Evolutionary conservation across 2,888 invertebrate genomes (phyloP).

Genomic region (Abrostola tripartita): DNA sequence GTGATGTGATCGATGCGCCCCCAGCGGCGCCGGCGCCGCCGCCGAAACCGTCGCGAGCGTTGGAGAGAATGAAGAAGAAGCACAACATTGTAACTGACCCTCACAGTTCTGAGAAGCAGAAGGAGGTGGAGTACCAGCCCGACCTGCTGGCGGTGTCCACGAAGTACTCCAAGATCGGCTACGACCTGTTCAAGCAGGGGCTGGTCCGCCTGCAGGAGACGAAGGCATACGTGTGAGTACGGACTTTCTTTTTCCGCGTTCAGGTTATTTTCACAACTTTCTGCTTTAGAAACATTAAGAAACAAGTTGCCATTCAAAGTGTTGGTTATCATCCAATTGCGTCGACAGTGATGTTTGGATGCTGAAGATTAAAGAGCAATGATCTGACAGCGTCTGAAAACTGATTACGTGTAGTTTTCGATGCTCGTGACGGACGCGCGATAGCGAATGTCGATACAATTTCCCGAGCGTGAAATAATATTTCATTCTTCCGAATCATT

Average conservation of each 20-base stretch:
- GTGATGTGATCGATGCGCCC: constrained; percentile 68
- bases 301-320: not conserved
- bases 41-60: constrained; percentile 56
- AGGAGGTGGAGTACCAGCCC: constrained; percentile 79
- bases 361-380: not conserved
- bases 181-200: constrained; percentile 75
- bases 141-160: constrained; percentile 85
- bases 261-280: constrained; percentile 29
- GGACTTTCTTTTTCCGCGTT: constrained; percentile 50
- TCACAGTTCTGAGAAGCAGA: constrained; percentile 71
- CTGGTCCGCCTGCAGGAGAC: constrained; percentile 78
- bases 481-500: constrained; percentile 8
- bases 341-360: not conserved
- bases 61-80: constrained; percentile 82
- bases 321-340: not conserved
- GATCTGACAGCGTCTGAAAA: constrained; percentile 14
- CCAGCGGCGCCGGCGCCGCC: constrained; percentile 56
- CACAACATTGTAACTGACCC: constrained; percentile 82
- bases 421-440: constrained; percentile 22
- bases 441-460: constrained; percentile 25
- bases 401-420: constrained; percentile 44
- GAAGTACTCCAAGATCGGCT: constrained; percentile 78
- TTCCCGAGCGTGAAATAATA: constrained; percentile 33
- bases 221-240: constrained; percentile 85
- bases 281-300: constrained; percentile 13